phyloP scores from a whole-genome alignment of 2,888 invertebrate species.

The Lithophane semibrunnea region DNA sequence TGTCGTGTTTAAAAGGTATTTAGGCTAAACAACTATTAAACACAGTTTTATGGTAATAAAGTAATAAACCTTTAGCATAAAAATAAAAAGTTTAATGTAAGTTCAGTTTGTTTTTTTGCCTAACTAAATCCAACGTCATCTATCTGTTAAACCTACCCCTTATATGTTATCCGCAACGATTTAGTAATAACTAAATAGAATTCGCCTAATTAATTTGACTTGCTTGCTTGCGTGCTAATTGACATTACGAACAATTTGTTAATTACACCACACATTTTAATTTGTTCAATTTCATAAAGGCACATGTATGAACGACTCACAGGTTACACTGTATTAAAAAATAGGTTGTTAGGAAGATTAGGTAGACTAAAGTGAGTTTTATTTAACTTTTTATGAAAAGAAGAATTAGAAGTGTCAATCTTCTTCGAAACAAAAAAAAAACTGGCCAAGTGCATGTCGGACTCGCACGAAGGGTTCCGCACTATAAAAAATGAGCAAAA shows the following conservation, averaged over 20 bases:
- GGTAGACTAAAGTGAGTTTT: neutral
- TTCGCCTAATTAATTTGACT: conserved; percentile 15
- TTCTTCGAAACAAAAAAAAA: neutral
- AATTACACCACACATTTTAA: conserved; percentile 17
- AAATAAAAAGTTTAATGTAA: conserved; percentile 14
- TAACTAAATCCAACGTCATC: no score
- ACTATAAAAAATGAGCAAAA: no score
- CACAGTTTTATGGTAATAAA: no score
- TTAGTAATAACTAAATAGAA: neutral
- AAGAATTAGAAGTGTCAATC: neutral
- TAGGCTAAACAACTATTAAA: no score
- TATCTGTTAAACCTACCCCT: neutral
- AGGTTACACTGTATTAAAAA: neutral
- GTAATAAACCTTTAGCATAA: neutral
- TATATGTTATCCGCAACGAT: neutral
- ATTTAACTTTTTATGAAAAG: neutral
- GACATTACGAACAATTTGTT: conserved; percentile 25
- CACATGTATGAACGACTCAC: neutral
- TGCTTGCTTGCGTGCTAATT: conserved; percentile 4
- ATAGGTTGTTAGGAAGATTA: neutral
- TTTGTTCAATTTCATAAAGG: conserved; percentile 22
- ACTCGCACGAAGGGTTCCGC: no score
- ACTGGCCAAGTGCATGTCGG: no score
- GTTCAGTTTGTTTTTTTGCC: neutral
- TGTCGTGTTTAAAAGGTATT: no score